Evolutionary conservation across 2,113 vertebrate species (phyloP).

Genomic region (Rhinogobius similis): DNA sequence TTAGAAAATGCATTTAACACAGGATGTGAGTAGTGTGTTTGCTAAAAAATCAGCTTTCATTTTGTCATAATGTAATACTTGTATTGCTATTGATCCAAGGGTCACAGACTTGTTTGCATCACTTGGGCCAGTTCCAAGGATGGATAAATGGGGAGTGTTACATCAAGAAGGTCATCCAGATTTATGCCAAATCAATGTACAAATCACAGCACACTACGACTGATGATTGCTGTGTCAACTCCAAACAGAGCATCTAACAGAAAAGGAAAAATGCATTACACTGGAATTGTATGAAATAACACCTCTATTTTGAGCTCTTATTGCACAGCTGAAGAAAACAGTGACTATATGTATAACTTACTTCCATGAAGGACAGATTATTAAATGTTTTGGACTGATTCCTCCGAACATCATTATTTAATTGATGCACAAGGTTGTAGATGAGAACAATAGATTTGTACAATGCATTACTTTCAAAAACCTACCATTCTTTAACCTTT

Average conservation of each 20-base stretch:
- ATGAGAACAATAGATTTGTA: conserved; percentile 10
- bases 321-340: too few species aligned
- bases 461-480: conserved; percentile 37
- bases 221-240: background rate
- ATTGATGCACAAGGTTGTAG: background rate
- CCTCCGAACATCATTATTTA: background rate
- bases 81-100: background rate
- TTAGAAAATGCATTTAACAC: background rate
- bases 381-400: background rate
- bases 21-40: background rate
- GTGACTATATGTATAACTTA: too few species aligned
- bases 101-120: background rate
- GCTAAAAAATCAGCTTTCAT: background rate
- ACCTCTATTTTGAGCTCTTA: too few species aligned
- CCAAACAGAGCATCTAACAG: too few species aligned
- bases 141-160: background rate
- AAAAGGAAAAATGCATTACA: too few species aligned
- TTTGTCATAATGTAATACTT: background rate
- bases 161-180: background rate
- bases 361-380: too few species aligned
- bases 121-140: background rate
- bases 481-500: conserved; percentile 53
- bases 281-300: too few species aligned
- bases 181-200: background rate
- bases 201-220: background rate